phyloP scores from a whole-genome alignment of 2,888 invertebrate species.

The Saturnia pavonia region DNA sequence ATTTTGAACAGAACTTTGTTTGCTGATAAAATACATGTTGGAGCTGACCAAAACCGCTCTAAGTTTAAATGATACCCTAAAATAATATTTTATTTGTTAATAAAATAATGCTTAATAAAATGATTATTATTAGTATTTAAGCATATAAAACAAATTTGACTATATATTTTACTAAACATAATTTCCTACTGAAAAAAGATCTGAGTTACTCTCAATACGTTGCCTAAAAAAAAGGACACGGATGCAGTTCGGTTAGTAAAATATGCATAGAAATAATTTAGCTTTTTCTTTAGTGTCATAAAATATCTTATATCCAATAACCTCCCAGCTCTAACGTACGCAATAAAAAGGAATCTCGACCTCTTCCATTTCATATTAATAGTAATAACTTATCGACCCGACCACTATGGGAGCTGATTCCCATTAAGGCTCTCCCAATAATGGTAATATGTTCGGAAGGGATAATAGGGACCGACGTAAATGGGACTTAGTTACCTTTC shows the following conservation, averaged over 20 bases:
- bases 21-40: too few relatives aligned
- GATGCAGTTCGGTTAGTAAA: neutral
- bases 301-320: conserved; percentile 19
- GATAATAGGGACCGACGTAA: conserved; percentile 70
- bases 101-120: too few relatives aligned
- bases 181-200: too few relatives aligned
- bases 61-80: too few relatives aligned
- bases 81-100: too few relatives aligned
- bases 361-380: conserved; percentile 54
- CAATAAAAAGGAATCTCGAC: conserved; percentile 36
- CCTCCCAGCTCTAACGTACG: conserved; percentile 21
- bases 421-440: conserved; percentile 64
- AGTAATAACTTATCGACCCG: conserved; percentile 64
- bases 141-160: too few relatives aligned
- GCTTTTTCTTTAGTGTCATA: neutral
- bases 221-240: too few relatives aligned
- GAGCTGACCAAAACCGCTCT: too few relatives aligned
- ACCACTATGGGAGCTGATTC: conserved; percentile 45
- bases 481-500: conserved; percentile 65
- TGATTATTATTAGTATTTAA: too few relatives aligned
- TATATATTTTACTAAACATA: too few relatives aligned
- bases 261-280: neutral
- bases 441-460: conserved; percentile 68
- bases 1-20: too few relatives aligned
- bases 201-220: too few relatives aligned